These are phyloP conservation scores for Pachyramphus minor DNA, from an alignment of 2,113 vertebrate species.

Conservation along the genomic window DNA sequence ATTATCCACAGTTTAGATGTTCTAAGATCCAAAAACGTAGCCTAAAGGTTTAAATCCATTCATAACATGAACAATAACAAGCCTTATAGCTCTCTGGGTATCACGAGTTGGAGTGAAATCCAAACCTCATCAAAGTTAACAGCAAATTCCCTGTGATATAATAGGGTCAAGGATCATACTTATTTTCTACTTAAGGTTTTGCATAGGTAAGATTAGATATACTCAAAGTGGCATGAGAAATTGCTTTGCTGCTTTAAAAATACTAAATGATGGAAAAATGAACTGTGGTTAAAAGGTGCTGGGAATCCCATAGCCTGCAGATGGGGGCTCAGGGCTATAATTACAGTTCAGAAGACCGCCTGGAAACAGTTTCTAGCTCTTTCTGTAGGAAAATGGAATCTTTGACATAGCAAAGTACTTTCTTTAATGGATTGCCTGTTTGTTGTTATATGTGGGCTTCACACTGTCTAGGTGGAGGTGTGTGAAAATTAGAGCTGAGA, in stretches of 20 bases:
- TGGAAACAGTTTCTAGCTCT: not conserved
- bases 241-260: not conserved
- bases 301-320: not conserved
- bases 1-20: not conserved
- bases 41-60: not conserved
- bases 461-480: not conserved
- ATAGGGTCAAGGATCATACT: not conserved
- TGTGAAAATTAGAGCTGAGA: not conserved
- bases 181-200: not conserved
- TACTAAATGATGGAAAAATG: not conserved
- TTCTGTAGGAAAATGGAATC: not conserved
- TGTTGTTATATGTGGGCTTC: rapidly evolving
- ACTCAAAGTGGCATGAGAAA: not conserved
- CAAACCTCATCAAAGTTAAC: not conserved
- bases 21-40: not conserved
- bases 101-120: not conserved
- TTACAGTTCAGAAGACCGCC: not conserved
- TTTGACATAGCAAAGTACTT: not conserved
- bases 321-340: not conserved
- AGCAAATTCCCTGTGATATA: not conserved
- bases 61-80: not conserved
- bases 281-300: not conserved
- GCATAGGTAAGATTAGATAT: not conserved
- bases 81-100: not conserved
- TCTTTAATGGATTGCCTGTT: not conserved